Base-by-base conservation (phyloP, 2,888 invertebrate species). In the Drosophila kambysellisi region DNA sequence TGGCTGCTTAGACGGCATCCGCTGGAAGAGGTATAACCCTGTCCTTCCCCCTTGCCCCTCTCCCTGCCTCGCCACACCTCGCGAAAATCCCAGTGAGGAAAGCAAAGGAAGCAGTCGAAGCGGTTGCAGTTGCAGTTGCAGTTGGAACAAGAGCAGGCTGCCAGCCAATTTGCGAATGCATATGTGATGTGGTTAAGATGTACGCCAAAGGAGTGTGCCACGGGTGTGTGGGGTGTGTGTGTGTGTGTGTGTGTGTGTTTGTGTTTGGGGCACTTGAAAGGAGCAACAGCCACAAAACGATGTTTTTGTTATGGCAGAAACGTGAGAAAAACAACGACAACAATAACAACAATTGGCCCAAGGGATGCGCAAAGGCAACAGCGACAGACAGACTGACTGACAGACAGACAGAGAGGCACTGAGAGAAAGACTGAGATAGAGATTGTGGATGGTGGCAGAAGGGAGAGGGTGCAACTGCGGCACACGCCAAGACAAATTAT, bases 401-500 rank as follows among this genome's bases (percentile, higher is more conserved):
- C 57, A 29, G 50, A 46, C 56, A n/a, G 41, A 48, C 7, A 30
- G 8, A 0, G 4, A 53, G 35, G 53, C 7, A 50, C 35, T 30
- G 15, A 51, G 32, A 37, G 4, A 53, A 7, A 25, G 39, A 25
- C 33, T 9, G 39, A 46, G 41, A 15, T 0, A n/a, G 37, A 41
- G 33, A 25, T 25, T 1, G 25, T 25, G 25, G 25, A 2, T 25
- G 25, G 25, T 25, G 25, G 25, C 25, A 25, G 20, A 7, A 15
- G 57, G 33, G 12, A 30, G 33, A 4, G 35, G 56, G 30, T 33
- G 11, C 30, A 35, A 72, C 58, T 75, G 75, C 74, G 82, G 66
- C 74, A 75, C 75, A 87, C 76, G 85, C 85, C 86, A 89, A 81
- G 85, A 86, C 86, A 86, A 86, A 86, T 89, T 89, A 89, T 88